Percentiles rank a stretch among this genome's conserved stretches.
These are phyloP conservation scores for human (Homo sapiens) DNA, from an alignment of 2,113 vertebrate genomes.

Conservation along the genomic window DNA sequence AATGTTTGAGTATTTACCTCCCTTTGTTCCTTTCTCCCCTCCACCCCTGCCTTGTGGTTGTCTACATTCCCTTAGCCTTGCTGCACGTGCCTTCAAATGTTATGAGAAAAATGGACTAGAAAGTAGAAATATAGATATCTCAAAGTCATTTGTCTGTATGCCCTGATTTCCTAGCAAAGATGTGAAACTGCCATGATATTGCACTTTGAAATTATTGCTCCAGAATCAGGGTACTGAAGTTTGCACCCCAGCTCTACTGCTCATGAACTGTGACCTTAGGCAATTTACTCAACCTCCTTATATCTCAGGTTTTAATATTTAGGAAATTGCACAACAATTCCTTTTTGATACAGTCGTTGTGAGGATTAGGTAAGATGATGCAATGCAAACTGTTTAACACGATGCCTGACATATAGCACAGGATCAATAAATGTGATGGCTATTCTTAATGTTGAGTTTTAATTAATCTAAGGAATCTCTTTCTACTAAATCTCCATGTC, in stretches of 20 bases:
- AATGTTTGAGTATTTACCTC: neutral
- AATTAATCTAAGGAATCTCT: neutral
- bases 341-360: neutral
- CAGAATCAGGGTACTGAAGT: neutral
- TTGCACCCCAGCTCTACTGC: neutral
- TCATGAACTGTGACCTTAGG: neutral
- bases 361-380: neutral
- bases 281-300: neutral
- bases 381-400: neutral
- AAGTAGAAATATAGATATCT: neutral
- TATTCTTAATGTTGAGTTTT: neutral
- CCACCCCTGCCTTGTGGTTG: neutral
- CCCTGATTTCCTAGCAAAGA: neutral
- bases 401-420: neutral
- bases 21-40: neutral
- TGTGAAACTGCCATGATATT: neutral
- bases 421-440: neutral
- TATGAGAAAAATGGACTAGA: neutral
- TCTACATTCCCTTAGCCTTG: neutral
- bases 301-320: neutral
- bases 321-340: neutral
- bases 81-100: neutral
- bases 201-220: neutral
- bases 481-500: neutral
- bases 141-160: neutral